phyloP scores from a whole-genome alignment of 2,113 vertebrate species.

The Hippocampus comes region DNA sequence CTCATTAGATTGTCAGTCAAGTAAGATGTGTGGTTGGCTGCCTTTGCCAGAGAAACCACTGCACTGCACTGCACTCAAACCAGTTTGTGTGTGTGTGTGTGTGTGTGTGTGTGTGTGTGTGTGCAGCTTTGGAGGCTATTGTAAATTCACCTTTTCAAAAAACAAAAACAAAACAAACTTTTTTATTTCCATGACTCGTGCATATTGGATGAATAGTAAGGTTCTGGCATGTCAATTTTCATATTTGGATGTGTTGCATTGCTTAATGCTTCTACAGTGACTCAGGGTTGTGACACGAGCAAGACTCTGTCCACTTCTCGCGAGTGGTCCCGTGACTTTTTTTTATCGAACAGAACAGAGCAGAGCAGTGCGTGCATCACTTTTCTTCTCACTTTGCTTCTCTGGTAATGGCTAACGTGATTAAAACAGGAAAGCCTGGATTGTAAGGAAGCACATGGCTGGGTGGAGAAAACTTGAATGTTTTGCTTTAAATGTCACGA shows the following conservation, averaged over 20 bases:
- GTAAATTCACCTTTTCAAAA: background rate
- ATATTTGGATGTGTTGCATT: constrained; percentile 7
- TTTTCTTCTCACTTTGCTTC: constrained; percentile 42
- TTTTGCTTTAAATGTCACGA: constrained; percentile 22
- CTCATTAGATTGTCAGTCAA: background rate
- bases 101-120: background rate
- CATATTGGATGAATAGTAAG: background rate
- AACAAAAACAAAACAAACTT: too few relatives aligned
- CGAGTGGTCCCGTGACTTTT: constrained; percentile 23
- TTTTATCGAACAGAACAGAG: constrained; percentile 52
- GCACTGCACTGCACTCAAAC: background rate
- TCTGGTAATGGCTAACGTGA: constrained; percentile 17
- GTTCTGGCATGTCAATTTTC: background rate
- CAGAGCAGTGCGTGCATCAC: constrained; percentile 34
- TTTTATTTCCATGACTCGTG: background rate
- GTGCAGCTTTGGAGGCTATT: background rate
- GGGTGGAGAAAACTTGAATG: constrained; percentile 13
- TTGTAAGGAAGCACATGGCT: constrained; percentile 7
- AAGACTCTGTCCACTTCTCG: constrained; percentile 9
- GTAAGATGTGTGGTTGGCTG: background rate
- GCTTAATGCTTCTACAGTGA: constrained; percentile 6
- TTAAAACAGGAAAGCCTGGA: constrained; percentile 44
- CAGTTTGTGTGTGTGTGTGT: background rate
- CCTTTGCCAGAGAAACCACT: background rate
- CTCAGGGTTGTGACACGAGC: constrained; percentile 18